Conservation (phyloP, 2,113 vertebrate genomes). For the Seriola rivoliana region DNA sequence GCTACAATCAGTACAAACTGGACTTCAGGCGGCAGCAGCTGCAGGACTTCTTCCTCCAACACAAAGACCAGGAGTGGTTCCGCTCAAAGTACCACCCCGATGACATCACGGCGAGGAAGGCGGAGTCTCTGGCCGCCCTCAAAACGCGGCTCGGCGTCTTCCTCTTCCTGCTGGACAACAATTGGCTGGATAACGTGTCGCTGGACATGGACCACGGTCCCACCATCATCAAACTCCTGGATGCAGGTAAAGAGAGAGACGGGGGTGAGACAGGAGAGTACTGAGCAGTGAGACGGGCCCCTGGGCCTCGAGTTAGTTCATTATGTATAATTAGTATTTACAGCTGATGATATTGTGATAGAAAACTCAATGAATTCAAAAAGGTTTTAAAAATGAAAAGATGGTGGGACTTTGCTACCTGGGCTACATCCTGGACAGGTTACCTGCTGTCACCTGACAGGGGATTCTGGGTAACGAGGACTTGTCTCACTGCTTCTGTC, state of each 20-base stretch:
- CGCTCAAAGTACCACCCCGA: conserved; percentile 94
- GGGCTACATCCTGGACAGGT: too few species aligned
- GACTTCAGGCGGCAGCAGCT: conserved; percentile 94
- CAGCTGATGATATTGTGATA: too few species aligned
- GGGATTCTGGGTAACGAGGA: conserved; percentile 23
- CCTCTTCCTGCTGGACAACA: conserved; percentile 89
- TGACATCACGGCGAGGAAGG: conserved; percentile 86
- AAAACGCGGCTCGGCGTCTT: conserved; percentile 89
- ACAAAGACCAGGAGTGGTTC: conserved; percentile 96
- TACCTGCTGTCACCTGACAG: background rate
- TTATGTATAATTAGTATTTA: too few species aligned
- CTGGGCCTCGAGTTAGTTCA: too few species aligned
- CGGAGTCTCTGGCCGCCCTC: conserved; percentile 88
- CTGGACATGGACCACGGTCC: conserved; percentile 90
- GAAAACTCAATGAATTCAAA: too few species aligned
- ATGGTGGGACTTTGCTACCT: too few species aligned
- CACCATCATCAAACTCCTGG: conserved; percentile 90
- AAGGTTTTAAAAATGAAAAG: too few species aligned
- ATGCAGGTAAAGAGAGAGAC: conserved; percentile 83
- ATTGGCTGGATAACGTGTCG: conserved; percentile 88
- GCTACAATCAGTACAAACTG: conserved; percentile 94
- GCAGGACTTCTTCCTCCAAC: conserved; percentile 94
- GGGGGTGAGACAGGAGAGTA: too few species aligned
- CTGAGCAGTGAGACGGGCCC: background rate
- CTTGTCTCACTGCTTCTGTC: background rate